Conservation (phyloP, 2,113 vertebrate species). For the Rostratula benghalensis region DNA sequence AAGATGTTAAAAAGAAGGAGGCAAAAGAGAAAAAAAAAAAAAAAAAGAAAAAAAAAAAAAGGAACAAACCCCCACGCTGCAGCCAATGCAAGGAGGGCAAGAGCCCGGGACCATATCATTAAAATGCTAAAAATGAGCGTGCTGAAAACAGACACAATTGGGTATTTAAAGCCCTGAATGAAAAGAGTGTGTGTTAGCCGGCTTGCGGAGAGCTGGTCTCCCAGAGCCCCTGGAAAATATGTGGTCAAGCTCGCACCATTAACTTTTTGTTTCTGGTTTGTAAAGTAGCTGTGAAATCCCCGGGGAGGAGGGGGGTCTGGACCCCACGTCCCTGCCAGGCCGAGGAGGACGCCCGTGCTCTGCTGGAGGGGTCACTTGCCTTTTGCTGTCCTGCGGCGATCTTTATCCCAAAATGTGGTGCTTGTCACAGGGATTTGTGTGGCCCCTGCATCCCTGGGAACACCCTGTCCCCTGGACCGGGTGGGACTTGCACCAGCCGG, state of each 20-base stretch:
- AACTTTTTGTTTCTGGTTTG: slow-evolving; percentile 51
- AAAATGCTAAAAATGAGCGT: slow-evolving; percentile 66
- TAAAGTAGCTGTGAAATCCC: slow-evolving; percentile 45
- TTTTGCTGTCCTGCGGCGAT: accelerated
- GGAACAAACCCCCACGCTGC: neutral
- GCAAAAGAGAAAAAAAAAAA: accelerated
- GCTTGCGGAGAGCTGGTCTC: slow-evolving; percentile 29
- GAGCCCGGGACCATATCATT: slow-evolving; percentile 43
- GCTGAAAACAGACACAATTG: slow-evolving; percentile 66
- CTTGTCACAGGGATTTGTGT: accelerated
- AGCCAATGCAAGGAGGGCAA: slow-evolving; percentile 30
- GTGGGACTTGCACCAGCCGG: neutral
- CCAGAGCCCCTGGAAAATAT: slow-evolving; percentile 67
- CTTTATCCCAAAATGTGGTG: neutral
- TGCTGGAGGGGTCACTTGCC: neutral
- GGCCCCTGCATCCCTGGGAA: neutral
- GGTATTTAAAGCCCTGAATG: slow-evolving; percentile 64
- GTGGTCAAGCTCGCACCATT: slow-evolving; percentile 18
- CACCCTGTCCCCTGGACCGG: neutral
- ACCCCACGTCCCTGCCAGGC: neutral
- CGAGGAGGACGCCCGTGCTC: accelerated
- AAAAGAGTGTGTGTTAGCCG: slow-evolving; percentile 59
- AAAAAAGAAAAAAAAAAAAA: neutral
- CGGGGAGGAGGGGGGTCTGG: accelerated
- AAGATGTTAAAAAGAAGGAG: neutral